These are phyloP conservation scores for Aphaenogaster floridana DNA, from an alignment of 1,140 invertebrate species.

Conservation along the genomic window DNA sequence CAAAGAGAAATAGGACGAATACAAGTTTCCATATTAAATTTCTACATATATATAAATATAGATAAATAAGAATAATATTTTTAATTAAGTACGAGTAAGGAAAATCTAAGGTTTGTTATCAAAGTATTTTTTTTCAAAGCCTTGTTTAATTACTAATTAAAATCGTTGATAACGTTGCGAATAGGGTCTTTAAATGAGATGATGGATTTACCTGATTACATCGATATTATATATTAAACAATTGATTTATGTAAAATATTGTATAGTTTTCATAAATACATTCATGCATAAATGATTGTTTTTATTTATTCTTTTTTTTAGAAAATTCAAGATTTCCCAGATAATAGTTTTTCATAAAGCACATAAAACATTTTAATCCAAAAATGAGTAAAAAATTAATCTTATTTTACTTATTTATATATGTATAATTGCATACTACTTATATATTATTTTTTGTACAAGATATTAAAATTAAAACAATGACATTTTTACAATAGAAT, in stretches of 20 bases:
- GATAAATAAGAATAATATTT: background rate
- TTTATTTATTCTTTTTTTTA: constrained; percentile 21
- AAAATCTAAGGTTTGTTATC: background rate
- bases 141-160: constrained; percentile 25
- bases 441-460: background rate
- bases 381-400: background rate
- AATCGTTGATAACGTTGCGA: background rate
- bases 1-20: background rate
- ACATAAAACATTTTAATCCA: background rate
- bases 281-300: constrained; percentile 19
- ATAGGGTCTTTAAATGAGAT: background rate
- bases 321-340: background rate
- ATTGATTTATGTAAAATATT: constrained; percentile 49
- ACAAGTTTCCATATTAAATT: background rate
- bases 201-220: background rate
- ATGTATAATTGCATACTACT: background rate
- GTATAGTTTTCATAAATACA: constrained; percentile 25
- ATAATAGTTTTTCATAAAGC: background rate
- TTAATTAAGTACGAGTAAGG: background rate
- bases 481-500: constrained; percentile 39
- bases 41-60: background rate
- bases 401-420: background rate
- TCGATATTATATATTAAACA: constrained; percentile 5
- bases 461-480: background rate
- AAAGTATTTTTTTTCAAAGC: constrained; percentile 17